Evolutionary conservation across 2,113 vertebrate species (phyloP), one percentile per base, ranked within the genome.

Genomic region (Leiothrix lutea): DNA sequence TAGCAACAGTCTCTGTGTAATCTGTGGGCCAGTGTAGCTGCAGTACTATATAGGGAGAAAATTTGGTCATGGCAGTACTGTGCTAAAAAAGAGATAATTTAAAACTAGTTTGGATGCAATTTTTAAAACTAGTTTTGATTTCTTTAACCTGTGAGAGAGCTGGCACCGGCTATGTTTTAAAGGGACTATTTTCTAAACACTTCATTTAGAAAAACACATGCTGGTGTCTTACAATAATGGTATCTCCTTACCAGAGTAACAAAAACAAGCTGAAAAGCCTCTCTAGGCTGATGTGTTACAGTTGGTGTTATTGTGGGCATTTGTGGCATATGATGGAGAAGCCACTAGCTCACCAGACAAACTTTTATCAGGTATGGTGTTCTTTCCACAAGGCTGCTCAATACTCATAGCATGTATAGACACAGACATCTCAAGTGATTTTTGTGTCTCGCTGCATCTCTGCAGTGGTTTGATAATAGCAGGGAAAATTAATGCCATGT

Each of bases 381-480:
- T 67, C 31, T 72, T 90, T 51, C 42, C 35, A 7, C 44, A 47
- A 81, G 10, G 20, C 44, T 86, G 21, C 26, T 92, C 48, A 47
- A 2, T 87, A 79, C 54, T 51, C 14, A 4, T 1, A 42, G 19
- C 31, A 26, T 80, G 13, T 61, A 66, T 14, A 66, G 47, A 48
- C 25, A 38, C 7, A 19, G 54, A 23, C 47, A 58, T 44, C 42
- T 75, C 56, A 14, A 80, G 62, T 81, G 61, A 47, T 51, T 88
- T 71, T 87, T 80, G 11, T 60, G 54, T 80, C 33, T 65, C 1
- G 8, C 40, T 86, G 58, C 45, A 33, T 80, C 61, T 78, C 66
- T 92, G 54, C 19, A 53, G 38, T 91, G 42, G 31, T 85, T 87
- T 94, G 58, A 26, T 92, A 84, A 72, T 54, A 29, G n/a, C 4